Evolutionary conservation across 1,140 invertebrate genomes (phyloP), one percentile per base, ranked within the genome.

Genomic region (Calephelis nemesis): DNA sequence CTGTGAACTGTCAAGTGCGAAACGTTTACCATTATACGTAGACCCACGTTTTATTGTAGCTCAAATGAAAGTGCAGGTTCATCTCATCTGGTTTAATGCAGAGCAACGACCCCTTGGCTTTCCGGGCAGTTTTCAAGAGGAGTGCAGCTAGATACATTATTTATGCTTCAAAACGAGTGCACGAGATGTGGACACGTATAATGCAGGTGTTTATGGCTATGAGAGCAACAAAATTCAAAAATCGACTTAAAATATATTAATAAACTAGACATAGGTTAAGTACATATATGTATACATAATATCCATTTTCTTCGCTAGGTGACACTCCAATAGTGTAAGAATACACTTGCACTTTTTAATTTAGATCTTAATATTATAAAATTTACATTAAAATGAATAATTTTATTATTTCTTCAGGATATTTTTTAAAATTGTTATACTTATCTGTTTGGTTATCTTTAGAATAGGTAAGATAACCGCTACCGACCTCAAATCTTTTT

Each of bases 111-210:
- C 50, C 15, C 13, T 19, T 19, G 13, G 50, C 50, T 52, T 52
- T 52, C 50, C 50, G 50, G 50, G 50, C 50, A 52, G 50, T 52
- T 52, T 52, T 52, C 50, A 52, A 52, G 50, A 52, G 15, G 50
- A 52, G 13, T 52, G 50, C 13, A 52, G 50, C 50, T 52, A 52
- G 50, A 52, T 52, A 13, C 50, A 52, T 52, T 52, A 52, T 52
- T 52, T 19, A 52, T 52, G 50, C 50, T 52, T 52, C 15, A 15
- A 52, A 52, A 52, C 50, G 50, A 52, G 50, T 52, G 50, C 50
- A 52, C 50, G 50, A 52, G 50, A 15, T 52, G 13, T 52, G 15
- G 50, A 54, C n/a, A 54, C 15, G n/a, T 13, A 54, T 54, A 19
- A 19, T 54, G 50, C n/a, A 19, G 50, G 13, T 54, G 50, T 19